Percentiles rank a stretch among this genome's conserved stretches.
Conservation (phyloP, 2,888 invertebrate genomes). For the Taphrorychus bicolor region DNA sequence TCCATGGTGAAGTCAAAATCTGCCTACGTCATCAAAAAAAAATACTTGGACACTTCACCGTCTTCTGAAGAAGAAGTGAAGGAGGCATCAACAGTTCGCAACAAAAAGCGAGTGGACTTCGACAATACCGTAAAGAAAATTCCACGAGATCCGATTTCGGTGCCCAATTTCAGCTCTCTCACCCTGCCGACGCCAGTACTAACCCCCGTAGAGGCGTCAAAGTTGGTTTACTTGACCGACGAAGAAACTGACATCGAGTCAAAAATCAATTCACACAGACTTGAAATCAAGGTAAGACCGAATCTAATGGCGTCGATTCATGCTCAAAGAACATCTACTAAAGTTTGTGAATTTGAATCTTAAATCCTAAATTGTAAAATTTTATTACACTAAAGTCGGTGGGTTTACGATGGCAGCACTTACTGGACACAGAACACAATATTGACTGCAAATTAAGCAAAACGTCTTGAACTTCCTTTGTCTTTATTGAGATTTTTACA, state of each 20-base stretch:
- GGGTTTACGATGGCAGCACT: no score
- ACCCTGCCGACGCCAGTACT: constrained; percentile 70
- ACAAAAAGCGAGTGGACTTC: constrained; percentile 57
- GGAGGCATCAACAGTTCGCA: constrained; percentile 44
- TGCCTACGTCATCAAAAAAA: constrained; percentile 66
- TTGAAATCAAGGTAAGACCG: background rate
- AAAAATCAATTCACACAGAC: background rate
- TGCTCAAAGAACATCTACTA: no score
- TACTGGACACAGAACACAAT: no score
- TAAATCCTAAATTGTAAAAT: no score
- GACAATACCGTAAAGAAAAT: constrained; percentile 57
- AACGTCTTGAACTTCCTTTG: no score
- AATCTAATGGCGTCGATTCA: no score
- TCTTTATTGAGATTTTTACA: no score
- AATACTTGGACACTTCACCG: constrained; percentile 53
- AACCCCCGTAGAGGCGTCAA: constrained; percentile 72
- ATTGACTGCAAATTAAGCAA: no score
- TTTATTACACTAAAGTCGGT: no score
- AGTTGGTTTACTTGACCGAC: constrained; percentile 74
- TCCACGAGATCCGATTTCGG: constrained; percentile 74
- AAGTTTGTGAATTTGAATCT: no score
- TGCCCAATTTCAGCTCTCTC: constrained; percentile 73
- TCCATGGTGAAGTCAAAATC: constrained; percentile 66
- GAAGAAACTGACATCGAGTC: constrained; percentile 57
- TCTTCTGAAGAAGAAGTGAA: constrained; percentile 53